These are phyloP conservation scores for Bursaphelenchus okinawaensis DNA, from an alignment of 2,888 invertebrate species.

Conservation along the genomic window DNA sequence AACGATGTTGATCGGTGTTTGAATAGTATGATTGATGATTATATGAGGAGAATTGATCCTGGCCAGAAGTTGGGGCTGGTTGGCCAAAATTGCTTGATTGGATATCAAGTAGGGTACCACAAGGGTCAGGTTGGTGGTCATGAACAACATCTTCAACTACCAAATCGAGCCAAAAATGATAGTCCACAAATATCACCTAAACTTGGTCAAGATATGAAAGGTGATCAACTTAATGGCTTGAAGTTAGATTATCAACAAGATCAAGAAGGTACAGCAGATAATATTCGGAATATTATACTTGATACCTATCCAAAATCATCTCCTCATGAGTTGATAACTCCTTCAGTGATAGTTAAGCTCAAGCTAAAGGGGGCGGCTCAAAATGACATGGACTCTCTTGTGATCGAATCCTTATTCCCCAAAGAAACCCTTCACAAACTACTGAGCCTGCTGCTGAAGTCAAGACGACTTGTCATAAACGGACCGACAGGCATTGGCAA, in stretches of 20 bases:
- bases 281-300: background rate
- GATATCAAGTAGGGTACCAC: conserved; percentile 83
- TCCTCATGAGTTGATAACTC: conserved; percentile 40
- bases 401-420: conserved; percentile 52
- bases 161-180: too few species aligned
- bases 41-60: conserved; percentile 83
- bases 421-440: conserved; percentile 72
- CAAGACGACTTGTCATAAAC: conserved; percentile 85
- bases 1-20: conserved; percentile 42
- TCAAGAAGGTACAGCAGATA: conserved; percentile 2
- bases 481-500: conserved; percentile 92
- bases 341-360: conserved; percentile 34
- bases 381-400: conserved; percentile 79
- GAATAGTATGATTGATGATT: conserved; percentile 65
- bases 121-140: too few species aligned
- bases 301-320: conserved; percentile 3
- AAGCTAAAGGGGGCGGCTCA: conserved; percentile 67
- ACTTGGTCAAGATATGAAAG: too few species aligned
- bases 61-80: conserved; percentile 77
- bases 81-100: conserved; percentile 77
- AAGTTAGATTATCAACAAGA: conserved; percentile 11
- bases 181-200: too few species aligned
- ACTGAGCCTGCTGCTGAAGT: conserved; percentile 80
- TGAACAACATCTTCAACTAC: too few species aligned
- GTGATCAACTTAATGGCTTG: conserved; percentile 15